Evolutionary conservation across 2,113 vertebrate species (phyloP).

Genomic region (Xiphias gladius): DNA sequence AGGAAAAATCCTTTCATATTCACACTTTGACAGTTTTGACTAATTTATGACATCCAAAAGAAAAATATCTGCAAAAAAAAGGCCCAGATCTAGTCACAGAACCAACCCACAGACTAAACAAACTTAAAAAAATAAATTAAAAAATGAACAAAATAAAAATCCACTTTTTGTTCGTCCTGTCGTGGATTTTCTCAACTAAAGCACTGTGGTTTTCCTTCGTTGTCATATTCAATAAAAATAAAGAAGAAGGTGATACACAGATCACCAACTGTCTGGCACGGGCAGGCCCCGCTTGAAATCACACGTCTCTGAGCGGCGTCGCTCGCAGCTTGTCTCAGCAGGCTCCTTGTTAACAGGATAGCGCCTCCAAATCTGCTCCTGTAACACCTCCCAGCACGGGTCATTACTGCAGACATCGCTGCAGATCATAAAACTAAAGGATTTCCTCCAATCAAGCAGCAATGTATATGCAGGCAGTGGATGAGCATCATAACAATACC

Average conservation of each 20-base stretch:
- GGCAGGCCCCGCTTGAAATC: conserved; percentile 63
- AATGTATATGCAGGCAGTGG: conserved; percentile 7
- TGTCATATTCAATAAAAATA: conserved; percentile 52
- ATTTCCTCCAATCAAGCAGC: conserved; percentile 57
- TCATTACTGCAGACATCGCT: conserved; percentile 55
- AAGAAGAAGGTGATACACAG: conserved; percentile 35
- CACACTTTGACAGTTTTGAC: background rate
- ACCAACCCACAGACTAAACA: background rate
- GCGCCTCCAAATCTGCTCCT: conserved; percentile 77
- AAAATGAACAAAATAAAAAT: conserved; percentile 9
- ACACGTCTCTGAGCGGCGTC: conserved; percentile 54
- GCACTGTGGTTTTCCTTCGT: conserved; percentile 10
- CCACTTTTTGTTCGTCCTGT: background rate
- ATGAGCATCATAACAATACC: conserved; percentile 43
- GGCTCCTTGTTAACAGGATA: conserved; percentile 78
- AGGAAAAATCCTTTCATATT: too few species aligned
- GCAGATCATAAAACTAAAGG: conserved; percentile 43
- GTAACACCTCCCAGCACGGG: conserved; percentile 72
- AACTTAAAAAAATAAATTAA: conserved; percentile 5
- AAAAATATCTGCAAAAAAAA: background rate
- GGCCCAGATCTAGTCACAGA: background rate
- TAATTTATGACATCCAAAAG: background rate
- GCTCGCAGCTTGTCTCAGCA: conserved; percentile 74
- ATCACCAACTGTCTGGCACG: conserved; percentile 61
- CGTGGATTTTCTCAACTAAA: background rate